Percentiles rank a stretch among this genome's conserved stretches.
These are phyloP conservation scores for Muschampia plurimacula DNA, from an alignment of 2,888 invertebrate species.

Conservation along the genomic window DNA sequence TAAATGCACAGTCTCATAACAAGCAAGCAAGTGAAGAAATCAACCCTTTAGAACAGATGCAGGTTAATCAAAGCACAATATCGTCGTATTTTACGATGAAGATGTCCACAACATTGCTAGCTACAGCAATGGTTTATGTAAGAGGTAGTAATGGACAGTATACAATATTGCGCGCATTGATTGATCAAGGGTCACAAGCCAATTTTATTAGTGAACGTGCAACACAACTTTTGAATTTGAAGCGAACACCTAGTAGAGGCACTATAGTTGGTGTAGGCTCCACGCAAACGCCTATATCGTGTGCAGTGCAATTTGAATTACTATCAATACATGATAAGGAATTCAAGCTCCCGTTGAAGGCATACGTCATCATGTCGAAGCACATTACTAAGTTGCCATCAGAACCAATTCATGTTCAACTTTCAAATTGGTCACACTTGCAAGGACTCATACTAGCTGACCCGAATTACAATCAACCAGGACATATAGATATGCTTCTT, in stretches of 20 bases:
- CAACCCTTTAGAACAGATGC: constrained; percentile 9
- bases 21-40: background rate
- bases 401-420: no score
- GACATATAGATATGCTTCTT: background rate
- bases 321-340: background rate
- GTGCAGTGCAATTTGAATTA: background rate
- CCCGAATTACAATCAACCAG: background rate
- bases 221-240: constrained; percentile 38
- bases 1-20: background rate
- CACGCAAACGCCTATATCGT: background rate
- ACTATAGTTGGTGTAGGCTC: constrained; percentile 39
- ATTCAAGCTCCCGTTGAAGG: background rate
- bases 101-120: constrained; percentile 37
- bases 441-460: background rate
- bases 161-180: constrained; percentile 34
- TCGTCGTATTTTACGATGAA: constrained; percentile 24
- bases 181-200: constrained; percentile 42
- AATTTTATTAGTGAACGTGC: constrained; percentile 39
- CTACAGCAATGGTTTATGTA: constrained; percentile 41
- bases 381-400: no score
- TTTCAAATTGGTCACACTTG: no score
- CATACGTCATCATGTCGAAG: background rate
- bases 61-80: constrained; percentile 22
- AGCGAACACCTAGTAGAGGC: constrained; percentile 34
- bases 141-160: constrained; percentile 12